Base-by-base conservation (phyloP, 2,888 invertebrate genomes). In the Pollenia angustigena region DNA sequence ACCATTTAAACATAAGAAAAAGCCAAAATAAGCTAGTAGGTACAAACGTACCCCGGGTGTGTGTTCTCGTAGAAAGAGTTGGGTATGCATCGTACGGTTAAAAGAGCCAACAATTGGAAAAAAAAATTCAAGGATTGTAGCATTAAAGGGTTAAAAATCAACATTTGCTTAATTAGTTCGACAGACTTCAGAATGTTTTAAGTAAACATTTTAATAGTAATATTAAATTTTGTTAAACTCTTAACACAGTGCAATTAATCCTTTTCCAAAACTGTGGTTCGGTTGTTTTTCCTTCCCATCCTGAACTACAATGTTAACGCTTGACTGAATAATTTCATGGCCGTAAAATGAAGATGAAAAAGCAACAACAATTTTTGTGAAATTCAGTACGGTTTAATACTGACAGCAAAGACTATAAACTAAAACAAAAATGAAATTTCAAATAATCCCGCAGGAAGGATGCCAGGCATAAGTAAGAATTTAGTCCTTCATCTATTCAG, bases 391-490 rank as follows among this genome's bases (percentile, higher is more conserved):
- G n/a, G 4, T 62, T 62, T 3, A 32, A 52, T 40, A 14, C n/a
- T 44, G 44, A 50, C 11, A 11, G 32, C 56, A 50, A 48, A 69
- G 48, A 58, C 48, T 68, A 23, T 54, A 58, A 50, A 79, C 46
- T 62, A 42, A 44, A 46, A 50, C 50, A 62, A 62, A 52, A 69
- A 62, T 62, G 62, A 71, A 71, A 71, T 58, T 18, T 58, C 42
- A 66, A 48, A 56, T 40, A 66, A 74, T 58, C 64, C 32, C 42
- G 16, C 81, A 48, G 81, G 58, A 81, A 81, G 81, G 48, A 72
- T 64, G 40, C 56, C 46, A 52, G 32, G 12, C 46, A 32, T 64
- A 50, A 60, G 10, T 14, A 62, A 50, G 46, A 56, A n/a, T 11
- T 23, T 40, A 74, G 44, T 48, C n/a, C 64, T 66, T 72, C 56